Base-by-base conservation (phyloP, 2,797 vertebrate genomes). In the Taeniopygia guttata region DNA sequence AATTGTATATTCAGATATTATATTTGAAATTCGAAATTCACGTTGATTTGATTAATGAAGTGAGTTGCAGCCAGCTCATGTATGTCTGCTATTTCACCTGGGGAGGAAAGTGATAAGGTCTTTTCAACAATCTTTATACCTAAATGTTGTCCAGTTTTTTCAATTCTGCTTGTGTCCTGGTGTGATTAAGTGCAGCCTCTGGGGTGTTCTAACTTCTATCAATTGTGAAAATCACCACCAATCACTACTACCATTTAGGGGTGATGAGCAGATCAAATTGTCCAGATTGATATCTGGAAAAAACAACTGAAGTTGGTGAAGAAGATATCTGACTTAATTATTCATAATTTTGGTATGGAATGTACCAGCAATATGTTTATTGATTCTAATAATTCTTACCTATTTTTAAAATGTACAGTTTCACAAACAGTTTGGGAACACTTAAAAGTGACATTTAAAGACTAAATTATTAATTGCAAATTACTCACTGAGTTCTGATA, bases 1-100 rank as follows among this genome's bases (percentile, higher is more conserved):
- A 96, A 93, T 95, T 91, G 79, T 95, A 94, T 95, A 93, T 94
- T 95, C 82, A 92, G 94, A 95, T 91, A 94, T 78, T 83, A 92
- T 78, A 94, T 95, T 91, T 95, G 76, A 96, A 96, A 96, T 95
- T 92, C 93, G 84, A 95, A 95, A 96, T 95, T 96, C 95, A 82
- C 94, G 75, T 84, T 95, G 76, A 96, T 96, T 93, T 93, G 92
- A 91, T 95, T 93, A 93, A 93, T 93, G 79, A 92, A 94, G 87
- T 95, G 85, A 88, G 66, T 91, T 95, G 64, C 62, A 96, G 76
- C 73, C 69, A 89, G 87, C 69, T 91, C 79, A 79, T 92, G 76
- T 69, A 82, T 0, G 10, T 17, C 52, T 75, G 55, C 26, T 75
- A 84, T 89, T 92, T 77, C 64, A 89, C 21, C 62, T 32, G 34